These are phyloP conservation scores for Argyra leucocephala DNA, from an alignment of 2,888 invertebrate genomes.

Conservation along the genomic window DNA sequence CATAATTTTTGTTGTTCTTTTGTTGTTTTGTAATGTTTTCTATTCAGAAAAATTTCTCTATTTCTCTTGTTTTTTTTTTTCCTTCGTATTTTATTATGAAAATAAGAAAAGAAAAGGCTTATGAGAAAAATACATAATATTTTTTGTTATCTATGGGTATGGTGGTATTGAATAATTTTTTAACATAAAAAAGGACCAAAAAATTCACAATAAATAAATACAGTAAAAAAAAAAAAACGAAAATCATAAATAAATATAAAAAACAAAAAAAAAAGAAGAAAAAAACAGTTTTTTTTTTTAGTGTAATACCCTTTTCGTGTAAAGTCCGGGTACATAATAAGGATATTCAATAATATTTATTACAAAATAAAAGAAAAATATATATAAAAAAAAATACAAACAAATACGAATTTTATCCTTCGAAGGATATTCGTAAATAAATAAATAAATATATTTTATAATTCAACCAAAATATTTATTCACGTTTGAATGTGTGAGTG, in stretches of 20 bases:
- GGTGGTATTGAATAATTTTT: too few relatives aligned
- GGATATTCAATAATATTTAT: constrained; percentile 3
- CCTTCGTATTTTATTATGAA: background rate
- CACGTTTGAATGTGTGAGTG: too few relatives aligned
- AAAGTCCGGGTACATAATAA: too few relatives aligned
- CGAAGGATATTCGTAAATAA: background rate
- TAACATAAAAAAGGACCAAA: background rate
- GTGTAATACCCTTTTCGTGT: too few relatives aligned
- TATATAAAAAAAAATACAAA: background rate
- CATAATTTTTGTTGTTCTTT: background rate
- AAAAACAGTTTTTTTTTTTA: too few relatives aligned
- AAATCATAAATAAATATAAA: background rate
- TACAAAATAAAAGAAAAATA: background rate
- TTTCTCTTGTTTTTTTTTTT: background rate
- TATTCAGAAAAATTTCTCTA: background rate
- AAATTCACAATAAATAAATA: background rate
- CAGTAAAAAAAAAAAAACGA: background rate
- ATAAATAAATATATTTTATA: background rate
- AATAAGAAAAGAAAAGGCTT: too few relatives aligned
- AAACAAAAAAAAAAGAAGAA: background rate
- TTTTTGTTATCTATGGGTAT: too few relatives aligned
- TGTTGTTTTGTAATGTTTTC: background rate
- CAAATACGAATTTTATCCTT: background rate
- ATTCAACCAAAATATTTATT: too few relatives aligned
- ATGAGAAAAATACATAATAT: too few relatives aligned